A percentile compares a stretch with the other conserved stretches of the same genome.
Evolutionary conservation across 2,888 invertebrate species (phyloP).

Genomic region (Drosophila testacea): DNA sequence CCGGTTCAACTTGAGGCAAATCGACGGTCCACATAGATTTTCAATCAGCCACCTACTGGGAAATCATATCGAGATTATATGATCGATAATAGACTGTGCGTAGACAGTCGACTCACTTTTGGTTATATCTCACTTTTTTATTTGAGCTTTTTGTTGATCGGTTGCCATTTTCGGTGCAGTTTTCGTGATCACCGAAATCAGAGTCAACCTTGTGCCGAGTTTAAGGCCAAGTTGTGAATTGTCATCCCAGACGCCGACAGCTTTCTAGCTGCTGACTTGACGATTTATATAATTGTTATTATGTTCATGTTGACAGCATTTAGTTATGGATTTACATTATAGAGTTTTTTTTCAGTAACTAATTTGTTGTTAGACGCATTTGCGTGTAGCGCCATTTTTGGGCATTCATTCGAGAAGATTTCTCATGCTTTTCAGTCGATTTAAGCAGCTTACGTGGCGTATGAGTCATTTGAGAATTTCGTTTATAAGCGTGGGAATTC

Average conservation of each 20-base stretch:
- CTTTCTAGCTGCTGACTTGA: constrained; percentile 29
- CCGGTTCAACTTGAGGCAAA: constrained; percentile 15
- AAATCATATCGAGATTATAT: constrained; percentile 69
- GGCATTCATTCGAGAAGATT: constrained; percentile 19
- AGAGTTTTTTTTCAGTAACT: constrained; percentile 5
- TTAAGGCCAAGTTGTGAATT: constrained; percentile 53
- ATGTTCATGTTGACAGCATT: constrained; percentile 19
- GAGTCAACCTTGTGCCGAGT: constrained; percentile 47
- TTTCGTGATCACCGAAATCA: constrained; percentile 4
- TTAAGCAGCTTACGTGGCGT: constrained; percentile 26
- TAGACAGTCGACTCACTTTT: constrained; percentile 36
- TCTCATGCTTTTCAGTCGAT: constrained; percentile 8
- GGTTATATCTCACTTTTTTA: not conserved
- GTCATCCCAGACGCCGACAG: constrained; percentile 21
- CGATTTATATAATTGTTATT: constrained; percentile 47
- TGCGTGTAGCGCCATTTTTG: constrained; percentile 38
- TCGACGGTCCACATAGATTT: constrained; percentile 31
- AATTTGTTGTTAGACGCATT: constrained; percentile 41
- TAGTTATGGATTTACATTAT: constrained; percentile 15
- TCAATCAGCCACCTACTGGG: constrained; percentile 59
- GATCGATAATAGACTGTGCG: constrained; percentile 66
- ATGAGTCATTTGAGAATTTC: constrained; percentile 43
- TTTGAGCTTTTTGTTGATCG: constrained; percentile 1
- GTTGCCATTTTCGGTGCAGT: constrained; percentile 32
- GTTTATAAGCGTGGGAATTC: constrained; percentile 50